Evolutionary conservation across 2,797 vertebrate genomes (phyloP).

Genomic region (Enteromius trimaculatus): DNA sequence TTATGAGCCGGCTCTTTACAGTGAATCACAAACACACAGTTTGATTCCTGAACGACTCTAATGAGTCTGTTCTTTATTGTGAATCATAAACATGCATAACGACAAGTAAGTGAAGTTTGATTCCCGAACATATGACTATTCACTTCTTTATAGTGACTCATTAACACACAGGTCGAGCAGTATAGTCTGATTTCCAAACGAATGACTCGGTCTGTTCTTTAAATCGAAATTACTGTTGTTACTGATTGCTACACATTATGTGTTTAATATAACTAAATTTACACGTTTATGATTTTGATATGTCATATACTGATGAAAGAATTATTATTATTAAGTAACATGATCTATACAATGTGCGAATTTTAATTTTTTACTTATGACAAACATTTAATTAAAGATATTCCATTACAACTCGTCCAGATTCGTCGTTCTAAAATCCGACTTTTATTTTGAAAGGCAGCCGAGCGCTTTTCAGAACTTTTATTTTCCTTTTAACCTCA

Average conservation of each 20-base stretch:
- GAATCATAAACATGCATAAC: not conserved
- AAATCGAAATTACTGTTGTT: not conserved
- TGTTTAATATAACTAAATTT: not conserved
- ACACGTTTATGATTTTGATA: not conserved
- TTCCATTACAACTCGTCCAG: too few relatives aligned
- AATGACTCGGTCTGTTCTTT: not conserved
- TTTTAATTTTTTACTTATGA: too few relatives aligned
- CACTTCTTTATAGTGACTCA: not conserved
- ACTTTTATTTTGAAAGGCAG: constrained; percentile 43
- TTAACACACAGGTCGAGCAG: not conserved
- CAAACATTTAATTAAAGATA: not conserved
- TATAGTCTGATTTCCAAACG: not conserved
- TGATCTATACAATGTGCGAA: not conserved
- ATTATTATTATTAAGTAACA: not conserved
- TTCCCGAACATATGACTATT: not conserved
- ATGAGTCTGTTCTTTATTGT: not conserved
- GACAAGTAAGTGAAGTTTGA: not conserved
- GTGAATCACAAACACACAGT: not conserved
- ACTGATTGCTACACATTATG: not conserved
- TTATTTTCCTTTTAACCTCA: constrained; percentile 38
- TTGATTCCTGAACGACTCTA: not conserved
- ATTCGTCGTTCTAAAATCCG: not conserved
- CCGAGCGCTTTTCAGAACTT: constrained; percentile 17
- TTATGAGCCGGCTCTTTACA: not conserved
- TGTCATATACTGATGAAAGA: not conserved